Base-by-base conservation (phyloP, 2,888 invertebrate species). In the Lamproptera curius region DNA sequence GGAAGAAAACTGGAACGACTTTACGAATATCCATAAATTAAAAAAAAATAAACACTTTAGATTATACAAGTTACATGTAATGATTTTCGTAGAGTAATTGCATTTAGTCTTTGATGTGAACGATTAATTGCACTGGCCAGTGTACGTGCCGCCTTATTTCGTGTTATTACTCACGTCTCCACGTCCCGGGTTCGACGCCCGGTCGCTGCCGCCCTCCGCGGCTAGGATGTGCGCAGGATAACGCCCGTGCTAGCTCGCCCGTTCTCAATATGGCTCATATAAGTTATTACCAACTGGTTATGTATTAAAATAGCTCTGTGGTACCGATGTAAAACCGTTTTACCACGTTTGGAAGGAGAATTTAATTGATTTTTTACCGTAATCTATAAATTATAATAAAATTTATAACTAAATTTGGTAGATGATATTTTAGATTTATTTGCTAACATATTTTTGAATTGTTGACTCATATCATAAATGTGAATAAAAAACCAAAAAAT, bases 171-270 rank as follows among this genome's bases (percentile, higher is more conserved):
- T 36, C 8, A 43, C 55, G 54, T 61, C 50, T 53, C 57, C 55
- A 57, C 53, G 65, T 67, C 73, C 61, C 57, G 81, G 68, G 85
- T 82, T 85, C 85, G 85, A 77, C 58, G 85, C 56, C 84, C 85
- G 82, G 70, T 65, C 73, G 70, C 60, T 53, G 58, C 58, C 65
- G 64, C 65, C 55, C 56, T 62, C 59, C 56, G 61, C 59, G 54
- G 63, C 73, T 74, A 79, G 76, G 77, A 78, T 70, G 74, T 63
- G 66, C 69, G 69, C 79, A 83, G 84, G 84, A 83, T 76, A 76
- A 76, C 70, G 74, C 17, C 40, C 28, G 28, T 13, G 37, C 39
- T 50, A 42, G 44, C 41, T 31, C 16, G 28, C 14, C 34, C 31
- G 33, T 31, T 11, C 33, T 16, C 15, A 42, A 46, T 34, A 46